Conservation (phyloP, 2,797 vertebrate species). For the Gobionotothen gibberifrons region DNA sequence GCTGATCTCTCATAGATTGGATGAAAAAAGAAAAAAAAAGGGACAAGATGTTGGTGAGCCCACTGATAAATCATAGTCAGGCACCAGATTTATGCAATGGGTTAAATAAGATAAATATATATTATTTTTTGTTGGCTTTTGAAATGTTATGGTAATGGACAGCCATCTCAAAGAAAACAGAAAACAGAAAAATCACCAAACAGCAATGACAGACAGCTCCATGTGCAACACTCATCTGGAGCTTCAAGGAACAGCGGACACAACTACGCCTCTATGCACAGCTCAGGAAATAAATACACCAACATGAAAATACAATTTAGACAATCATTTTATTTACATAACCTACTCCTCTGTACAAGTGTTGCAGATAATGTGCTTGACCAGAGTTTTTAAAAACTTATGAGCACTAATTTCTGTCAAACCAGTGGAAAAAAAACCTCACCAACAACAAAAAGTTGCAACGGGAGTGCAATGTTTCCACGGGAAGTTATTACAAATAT, state of each 20-base stretch:
- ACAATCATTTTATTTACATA: constrained; percentile 88
- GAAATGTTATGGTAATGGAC: constrained; percentile 78
- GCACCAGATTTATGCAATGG: constrained; percentile 75
- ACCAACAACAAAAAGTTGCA: constrained; percentile 73
- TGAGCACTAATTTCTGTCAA: constrained; percentile 71
- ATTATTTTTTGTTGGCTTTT: constrained; percentile 28
- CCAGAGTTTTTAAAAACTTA: constrained; percentile 67
- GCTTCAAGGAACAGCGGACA: constrained; percentile 37
- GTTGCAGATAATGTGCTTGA: constrained; percentile 76
- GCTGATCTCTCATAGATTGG: constrained; percentile 76
- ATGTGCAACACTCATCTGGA: constrained; percentile 59
- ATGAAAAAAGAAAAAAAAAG: constrained; percentile 42
- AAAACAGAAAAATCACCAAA: constrained; percentile 49
- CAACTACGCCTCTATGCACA: constrained; percentile 71
- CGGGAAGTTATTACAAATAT: constrained; percentile 77
- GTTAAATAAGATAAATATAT: constrained; percentile 51
- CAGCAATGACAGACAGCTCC: constrained; percentile 50
- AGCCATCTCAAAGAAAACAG: constrained; percentile 75
- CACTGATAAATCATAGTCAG: constrained; percentile 69
- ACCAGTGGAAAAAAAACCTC: constrained; percentile 64
- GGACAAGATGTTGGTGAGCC: constrained; percentile 63
- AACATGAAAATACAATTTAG: constrained; percentile 85
- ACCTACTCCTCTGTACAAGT: constrained; percentile 82
- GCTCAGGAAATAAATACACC: constrained; percentile 83
- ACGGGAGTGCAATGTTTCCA: constrained; percentile 75